Percentiles rank a stretch among this genome's conserved stretches.
phyloP scores from a whole-genome alignment of 2,888 invertebrate species.

The Sarcophaga caerulescens region DNA sequence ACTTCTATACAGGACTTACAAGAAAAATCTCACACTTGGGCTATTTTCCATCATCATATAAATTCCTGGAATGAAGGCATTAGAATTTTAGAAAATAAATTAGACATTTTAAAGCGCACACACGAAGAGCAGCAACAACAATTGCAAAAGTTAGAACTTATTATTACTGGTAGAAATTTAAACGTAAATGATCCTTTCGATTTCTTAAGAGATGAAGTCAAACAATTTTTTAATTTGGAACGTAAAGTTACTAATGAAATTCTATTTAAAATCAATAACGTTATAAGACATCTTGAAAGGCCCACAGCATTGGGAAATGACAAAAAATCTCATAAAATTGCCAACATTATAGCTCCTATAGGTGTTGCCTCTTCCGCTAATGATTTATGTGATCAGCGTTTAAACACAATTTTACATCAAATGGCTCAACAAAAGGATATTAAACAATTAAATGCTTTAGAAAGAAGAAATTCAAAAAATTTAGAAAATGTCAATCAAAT shows the following conservation, averaged over 20 bases:
- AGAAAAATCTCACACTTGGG: conserved; percentile 83
- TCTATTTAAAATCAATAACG: conserved; percentile 71
- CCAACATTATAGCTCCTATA: conserved; percentile 70
- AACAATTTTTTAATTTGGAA: conserved; percentile 64
- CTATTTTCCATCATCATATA: conserved; percentile 82
- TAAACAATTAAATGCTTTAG: conserved; percentile 68
- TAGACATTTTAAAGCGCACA: conserved; percentile 81
- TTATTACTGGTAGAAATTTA: conserved; percentile 43
- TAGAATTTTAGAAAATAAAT: conserved; percentile 82
- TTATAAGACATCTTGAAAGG: conserved; percentile 73
- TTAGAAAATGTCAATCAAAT: conserved; percentile 77
- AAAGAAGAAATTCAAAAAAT: conserved; percentile 69
- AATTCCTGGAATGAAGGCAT: conserved; percentile 83
- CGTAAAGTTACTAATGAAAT: conserved; percentile 71
- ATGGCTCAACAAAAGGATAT: conserved; percentile 69
- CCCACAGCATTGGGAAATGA: conserved; percentile 43
- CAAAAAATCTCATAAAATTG: conserved; percentile 55
- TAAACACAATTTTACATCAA: conserved; percentile 70
- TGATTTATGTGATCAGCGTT: conserved; percentile 57
- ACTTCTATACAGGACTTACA: conserved; percentile 81
- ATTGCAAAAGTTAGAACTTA: conserved; percentile 73
- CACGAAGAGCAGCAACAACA: conserved; percentile 73
- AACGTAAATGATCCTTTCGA: conserved; percentile 53
- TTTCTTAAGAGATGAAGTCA: conserved; percentile 66
- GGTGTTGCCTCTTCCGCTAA: conserved; percentile 36